Base-by-base conservation (phyloP, 2,797 vertebrate genomes). In the Tamandua tetradactyla region DNA sequence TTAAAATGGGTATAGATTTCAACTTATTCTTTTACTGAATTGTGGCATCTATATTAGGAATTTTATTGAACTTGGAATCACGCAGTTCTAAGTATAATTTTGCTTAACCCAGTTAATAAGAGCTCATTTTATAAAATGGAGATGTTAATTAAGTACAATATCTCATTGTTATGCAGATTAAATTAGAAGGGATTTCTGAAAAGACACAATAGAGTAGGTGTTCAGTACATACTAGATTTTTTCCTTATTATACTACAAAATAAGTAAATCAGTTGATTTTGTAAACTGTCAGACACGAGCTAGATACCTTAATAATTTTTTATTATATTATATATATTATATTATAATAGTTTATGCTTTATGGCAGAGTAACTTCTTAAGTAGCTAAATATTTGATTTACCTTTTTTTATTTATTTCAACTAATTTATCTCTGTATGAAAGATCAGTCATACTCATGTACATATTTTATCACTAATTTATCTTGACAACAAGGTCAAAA, bases 351-450 rank as follows among this genome's bases (percentile, higher is more conserved):
- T 71, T 88, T 32, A 76, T 85, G 20, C n/a, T 22, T 76, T 90
- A 15, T 74, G 52, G 37, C 64, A 76, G 68, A 86, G 66, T 90
- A 72, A 72, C 17, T 94, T 80, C 13, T 72, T 72, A 44, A 37
- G 14, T 68, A 44, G 10, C 15, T 79, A 1, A 76, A 17, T 84
- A 91, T 96, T 92, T 84, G 47, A 80, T 81, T 88, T 74, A 37
- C 32, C 80, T 94, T 74, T 42, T 66, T 88, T 72, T 4, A 84
- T 88, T 94, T 79, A 87, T 89, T 97, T 92, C 57, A 15, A 89
- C 25, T 83, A 35, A 55, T 85, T 91, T 93, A 81, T 87, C 40
- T 81, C 14, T 89, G 52, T 25, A 40, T 80, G 25, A 94, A 89
- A 94, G 8, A 22, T 94, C 23, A 61, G 25, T 94, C 35, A 85